Evolutionary conservation across 2,113 vertebrate genomes (phyloP).

Genomic region (Cyphomyrus discorhynchus): DNA sequence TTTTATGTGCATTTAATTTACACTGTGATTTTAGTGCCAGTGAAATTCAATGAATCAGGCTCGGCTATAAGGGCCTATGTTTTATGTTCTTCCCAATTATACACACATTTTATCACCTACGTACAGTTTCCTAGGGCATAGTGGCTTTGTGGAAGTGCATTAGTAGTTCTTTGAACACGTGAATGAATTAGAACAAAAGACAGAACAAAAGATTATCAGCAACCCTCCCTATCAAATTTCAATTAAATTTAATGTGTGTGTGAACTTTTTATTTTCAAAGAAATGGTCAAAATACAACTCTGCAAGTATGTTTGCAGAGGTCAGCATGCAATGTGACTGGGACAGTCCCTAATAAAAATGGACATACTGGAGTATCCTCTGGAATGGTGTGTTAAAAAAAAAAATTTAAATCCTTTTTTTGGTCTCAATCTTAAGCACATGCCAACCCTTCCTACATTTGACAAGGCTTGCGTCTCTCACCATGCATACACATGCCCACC

Average conservation of each 20-base stretch:
- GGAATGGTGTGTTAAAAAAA: conserved; percentile 47
- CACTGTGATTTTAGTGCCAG: neutral
- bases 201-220: neutral
- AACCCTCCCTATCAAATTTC: neutral
- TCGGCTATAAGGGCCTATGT: neutral
- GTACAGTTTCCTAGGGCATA: neutral
- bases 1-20: neutral
- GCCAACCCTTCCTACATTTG: neutral
- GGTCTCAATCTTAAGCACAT: neutral
- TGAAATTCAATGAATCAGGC: neutral
- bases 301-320: neutral
- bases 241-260: neutral
- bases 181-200: neutral
- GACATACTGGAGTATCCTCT: conserved; percentile 10
- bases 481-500: neutral
- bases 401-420: neutral
- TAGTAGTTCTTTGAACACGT: neutral
- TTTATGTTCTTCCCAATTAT: neutral
- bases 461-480: neutral
- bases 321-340: neutral
- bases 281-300: conserved; percentile 15
- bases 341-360: neutral
- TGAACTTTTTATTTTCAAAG: neutral
- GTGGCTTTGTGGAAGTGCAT: neutral
- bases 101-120: neutral